Base-by-base conservation (phyloP, 2,113 vertebrate genomes). In the Onychostoma macrolepis region DNA sequence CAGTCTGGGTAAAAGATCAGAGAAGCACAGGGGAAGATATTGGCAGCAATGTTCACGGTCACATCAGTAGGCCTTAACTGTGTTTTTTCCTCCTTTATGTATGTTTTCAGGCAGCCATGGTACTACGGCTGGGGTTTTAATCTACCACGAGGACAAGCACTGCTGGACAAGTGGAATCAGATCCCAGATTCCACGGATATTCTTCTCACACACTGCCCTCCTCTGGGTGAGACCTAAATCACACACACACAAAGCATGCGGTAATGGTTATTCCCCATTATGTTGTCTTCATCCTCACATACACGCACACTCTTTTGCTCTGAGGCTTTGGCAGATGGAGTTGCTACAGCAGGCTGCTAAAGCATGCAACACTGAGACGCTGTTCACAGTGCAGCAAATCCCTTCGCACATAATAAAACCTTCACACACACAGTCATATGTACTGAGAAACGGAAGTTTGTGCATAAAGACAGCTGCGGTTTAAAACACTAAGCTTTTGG, bases 41-140 rank as follows among this genome's bases (percentile, higher is more conserved):
- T 41, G 69, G 56, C 77, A 77, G 65, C 77, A 19, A 79, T 79
- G 58, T 9, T 90, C 36, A 67, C 33, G 53, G 58, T 79, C 65
- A 50, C 80, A 30, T 69, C 17, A 28, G 28, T 24, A 86, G 69
- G 15, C 72, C 61, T 53, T 83, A 80, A 82, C 58, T 71, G 69
- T 83, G 63, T 38, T 38, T 56, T 76, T 24, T 63, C 15, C 71
- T 19, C 56, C 8, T 86, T 19, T 74, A 33, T 89, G 58, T 86
- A 17, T 85, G 21, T 50, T 3, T 83, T n/a, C 93, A 99, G 98
- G 98, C 98, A 99, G 95, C 98, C 98, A 80, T 99, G 98, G 98
- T 99, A 98, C 92, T 99, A 98, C 1, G 97, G 97, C 90, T 99
- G 98, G 98, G 98, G 98, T 86, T 99, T 99, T 91, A 99, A 99